Conservation (phyloP, 1,140 invertebrate species). For the Archivesica marissinica region DNA sequence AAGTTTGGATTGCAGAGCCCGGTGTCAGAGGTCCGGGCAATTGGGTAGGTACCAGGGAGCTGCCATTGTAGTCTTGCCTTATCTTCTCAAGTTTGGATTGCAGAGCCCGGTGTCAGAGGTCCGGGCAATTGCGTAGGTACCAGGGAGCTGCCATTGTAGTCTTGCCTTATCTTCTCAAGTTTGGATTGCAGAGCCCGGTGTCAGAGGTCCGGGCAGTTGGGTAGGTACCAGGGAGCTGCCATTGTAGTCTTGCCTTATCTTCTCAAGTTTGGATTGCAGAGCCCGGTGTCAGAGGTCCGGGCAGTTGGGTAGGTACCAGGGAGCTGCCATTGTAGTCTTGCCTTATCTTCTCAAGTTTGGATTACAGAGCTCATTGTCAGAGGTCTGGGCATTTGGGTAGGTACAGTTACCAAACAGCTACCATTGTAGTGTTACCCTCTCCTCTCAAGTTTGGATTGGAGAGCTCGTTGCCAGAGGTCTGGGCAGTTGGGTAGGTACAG, state of each 20-base stretch:
- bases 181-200: slow-evolving; percentile 91
- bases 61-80: no score
- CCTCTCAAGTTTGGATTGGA: slow-evolving; percentile 91
- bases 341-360: slow-evolving; percentile 85
- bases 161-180: slow-evolving; percentile 91
- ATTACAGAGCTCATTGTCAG: slow-evolving; percentile 90
- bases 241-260: slow-evolving; percentile 91
- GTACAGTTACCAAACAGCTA: slow-evolving; percentile 89
- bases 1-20: slow-evolving; percentile 91
- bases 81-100: slow-evolving; percentile 86
- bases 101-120: slow-evolving; percentile 91
- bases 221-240: slow-evolving; percentile 88
- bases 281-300: slow-evolving; percentile 91
- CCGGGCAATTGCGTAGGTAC: slow-evolving; percentile 87
- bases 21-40: slow-evolving; percentile 90
- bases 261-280: slow-evolving; percentile 91
- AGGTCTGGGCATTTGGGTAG: slow-evolving; percentile 89
- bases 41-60: slow-evolving; percentile 86
- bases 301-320: slow-evolving; percentile 86
- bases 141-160: slow-evolving; percentile 90
- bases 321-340: slow-evolving; percentile 90
- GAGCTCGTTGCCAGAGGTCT: slow-evolving; percentile 91
- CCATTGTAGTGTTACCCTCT: slow-evolving; percentile 91
- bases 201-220: slow-evolving; percentile 90
- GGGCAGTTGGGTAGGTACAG: slow-evolving; percentile 87